Percentiles rank a stretch among this genome's conserved stretches.
phyloP scores from a whole-genome alignment of 2,888 invertebrate species.

The Cheilosia scutellata region DNA sequence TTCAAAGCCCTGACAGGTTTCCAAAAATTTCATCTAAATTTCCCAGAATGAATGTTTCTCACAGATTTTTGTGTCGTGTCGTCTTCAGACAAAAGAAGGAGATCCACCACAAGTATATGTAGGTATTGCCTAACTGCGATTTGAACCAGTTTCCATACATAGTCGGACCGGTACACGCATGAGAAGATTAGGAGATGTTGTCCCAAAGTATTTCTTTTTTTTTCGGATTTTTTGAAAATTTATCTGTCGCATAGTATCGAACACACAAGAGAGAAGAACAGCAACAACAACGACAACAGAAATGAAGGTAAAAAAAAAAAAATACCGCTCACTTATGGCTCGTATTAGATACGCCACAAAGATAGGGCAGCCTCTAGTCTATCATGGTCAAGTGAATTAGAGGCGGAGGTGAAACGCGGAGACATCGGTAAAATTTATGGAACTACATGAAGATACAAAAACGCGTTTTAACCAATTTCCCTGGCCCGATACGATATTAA shows the following conservation, averaged over 20 bases:
- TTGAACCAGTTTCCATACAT: conserved; percentile 69
- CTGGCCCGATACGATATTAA: conserved; percentile 68
- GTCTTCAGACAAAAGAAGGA: conserved; percentile 15
- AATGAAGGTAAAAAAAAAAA: conserved; percentile 18
- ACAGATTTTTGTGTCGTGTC: conserved; percentile 51
- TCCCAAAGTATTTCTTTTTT: conserved; percentile 50
- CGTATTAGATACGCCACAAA: conserved; percentile 74
- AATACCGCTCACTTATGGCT: conserved; percentile 73
- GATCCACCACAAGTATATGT: conserved; percentile 38
- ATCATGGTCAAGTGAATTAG: conserved; percentile 72
- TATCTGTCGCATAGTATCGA: conserved; percentile 74
- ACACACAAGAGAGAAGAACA: conserved; percentile 33
- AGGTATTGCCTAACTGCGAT: conserved; percentile 48
- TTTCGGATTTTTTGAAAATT: conserved; percentile 63
- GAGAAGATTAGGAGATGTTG: conserved; percentile 69
- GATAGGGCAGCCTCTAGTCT: conserved; percentile 66
- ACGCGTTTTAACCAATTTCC: conserved; percentile 75
- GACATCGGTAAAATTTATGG: conserved; percentile 73
- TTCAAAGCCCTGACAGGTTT: conserved; percentile 76
- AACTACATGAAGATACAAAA: conserved; percentile 74
- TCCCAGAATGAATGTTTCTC: conserved; percentile 76
- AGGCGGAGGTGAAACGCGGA: conserved; percentile 63
- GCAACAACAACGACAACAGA: not conserved
- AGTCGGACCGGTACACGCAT: conserved; percentile 22
- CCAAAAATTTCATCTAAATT: conserved; percentile 76